Conservation (phyloP, 2,888 invertebrate species). For the Dorcus hopei region DNA sequence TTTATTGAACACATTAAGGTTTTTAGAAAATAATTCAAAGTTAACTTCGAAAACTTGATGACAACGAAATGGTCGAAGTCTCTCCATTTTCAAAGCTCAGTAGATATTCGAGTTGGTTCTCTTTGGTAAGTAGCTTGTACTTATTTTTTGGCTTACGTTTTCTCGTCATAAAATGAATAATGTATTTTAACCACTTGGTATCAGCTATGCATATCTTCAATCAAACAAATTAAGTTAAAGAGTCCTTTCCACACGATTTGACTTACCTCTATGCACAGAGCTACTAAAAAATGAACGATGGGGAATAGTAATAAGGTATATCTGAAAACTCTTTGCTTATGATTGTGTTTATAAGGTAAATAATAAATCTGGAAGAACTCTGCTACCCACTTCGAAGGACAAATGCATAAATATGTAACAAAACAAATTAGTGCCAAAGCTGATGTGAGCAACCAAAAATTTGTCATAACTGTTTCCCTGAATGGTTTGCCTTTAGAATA, state of each 20-base stretch:
- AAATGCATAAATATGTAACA: constrained; percentile 57
- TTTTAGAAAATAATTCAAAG: no score
- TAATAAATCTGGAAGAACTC: constrained; percentile 57
- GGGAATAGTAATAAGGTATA: constrained; percentile 59
- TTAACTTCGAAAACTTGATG: no score
- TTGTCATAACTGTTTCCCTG: constrained; percentile 65
- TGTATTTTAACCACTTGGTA: constrained; percentile 37
- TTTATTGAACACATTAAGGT: no score
- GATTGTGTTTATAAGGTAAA: constrained; percentile 42
- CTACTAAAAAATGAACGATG: constrained; percentile 55
- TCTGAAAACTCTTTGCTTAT: constrained; percentile 52
- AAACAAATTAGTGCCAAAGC: constrained; percentile 56
- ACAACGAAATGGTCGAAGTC: no score
- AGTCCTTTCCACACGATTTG: background rate
- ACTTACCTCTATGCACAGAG: constrained; percentile 62
- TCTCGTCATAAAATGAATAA: constrained; percentile 36
- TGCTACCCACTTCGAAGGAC: constrained; percentile 55
- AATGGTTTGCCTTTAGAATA: constrained; percentile 80
- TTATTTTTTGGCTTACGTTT: constrained; percentile 42
- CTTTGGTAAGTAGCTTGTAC: constrained; percentile 34
- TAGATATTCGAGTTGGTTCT: background rate
- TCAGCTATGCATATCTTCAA: constrained; percentile 37
- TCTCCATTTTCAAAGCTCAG: background rate
- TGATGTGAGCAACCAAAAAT: constrained; percentile 60
- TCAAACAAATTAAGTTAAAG: background rate